These are phyloP conservation scores for Oreochromis tanganicae DNA, from an alignment of 2,113 vertebrate genomes.

Conservation along the genomic window DNA sequence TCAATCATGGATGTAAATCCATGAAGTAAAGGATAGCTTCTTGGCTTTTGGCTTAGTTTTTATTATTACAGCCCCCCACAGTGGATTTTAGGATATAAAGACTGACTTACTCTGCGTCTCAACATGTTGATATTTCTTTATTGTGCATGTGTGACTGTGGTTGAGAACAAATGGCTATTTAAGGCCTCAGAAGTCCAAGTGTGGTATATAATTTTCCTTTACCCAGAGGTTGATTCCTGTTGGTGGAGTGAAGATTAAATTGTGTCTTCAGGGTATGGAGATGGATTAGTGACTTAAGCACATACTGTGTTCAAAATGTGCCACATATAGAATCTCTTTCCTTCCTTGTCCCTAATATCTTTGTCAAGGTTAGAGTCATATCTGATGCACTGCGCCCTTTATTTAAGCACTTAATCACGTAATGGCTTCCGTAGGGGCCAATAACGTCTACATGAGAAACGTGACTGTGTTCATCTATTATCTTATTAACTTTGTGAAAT, in stretches of 20 bases:
- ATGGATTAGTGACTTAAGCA: not conserved
- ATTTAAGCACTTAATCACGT: slow-evolving; percentile 9
- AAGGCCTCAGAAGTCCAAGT: not conserved
- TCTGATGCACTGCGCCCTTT: not conserved
- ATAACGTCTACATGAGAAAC: slow-evolving; percentile 21
- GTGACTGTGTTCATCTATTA: slow-evolving; percentile 28
- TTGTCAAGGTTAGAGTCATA: slow-evolving; percentile 20
- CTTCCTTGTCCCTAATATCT: not conserved
- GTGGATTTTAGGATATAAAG: not conserved
- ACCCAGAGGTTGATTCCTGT: not conserved
- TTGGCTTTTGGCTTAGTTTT: not conserved
- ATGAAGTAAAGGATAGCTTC: not conserved
- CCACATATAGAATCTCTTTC: not conserved
- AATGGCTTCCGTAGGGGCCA: slow-evolving; percentile 3
- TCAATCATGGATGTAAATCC: slow-evolving; percentile 23
- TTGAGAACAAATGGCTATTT: not conserved
- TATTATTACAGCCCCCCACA: not conserved
- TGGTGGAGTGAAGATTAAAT: not conserved
- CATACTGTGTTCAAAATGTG: not conserved
- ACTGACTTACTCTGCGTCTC: not conserved
- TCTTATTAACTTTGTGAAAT: slow-evolving; percentile 20
- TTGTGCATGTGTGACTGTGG: not conserved
- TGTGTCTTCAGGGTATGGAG: not conserved
- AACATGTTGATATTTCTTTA: not conserved
- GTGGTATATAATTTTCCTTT: not conserved